Evolutionary conservation across 2,113 vertebrate species (phyloP), one percentile per base, ranked within the genome.

Genomic region (Pimephales promelas): DNA sequence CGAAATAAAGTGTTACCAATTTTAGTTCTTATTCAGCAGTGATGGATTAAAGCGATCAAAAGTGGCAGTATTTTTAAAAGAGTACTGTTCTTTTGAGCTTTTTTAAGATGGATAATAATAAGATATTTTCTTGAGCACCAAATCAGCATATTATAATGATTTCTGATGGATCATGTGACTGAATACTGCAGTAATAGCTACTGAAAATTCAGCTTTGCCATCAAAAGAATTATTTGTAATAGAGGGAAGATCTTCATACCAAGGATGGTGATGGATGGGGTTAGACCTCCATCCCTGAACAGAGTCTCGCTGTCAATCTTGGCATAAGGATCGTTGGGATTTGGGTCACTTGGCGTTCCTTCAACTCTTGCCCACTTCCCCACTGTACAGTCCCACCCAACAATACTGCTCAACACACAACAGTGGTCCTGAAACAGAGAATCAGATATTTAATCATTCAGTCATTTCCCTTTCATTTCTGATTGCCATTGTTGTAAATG

Each of bases 251-350:
- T 13, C 11, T 52, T 79, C 90, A 0, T 94, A 99, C 98, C 97
- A 4, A 99, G 93, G 82, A 99, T 99, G 31, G 98, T 99, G 87
- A 99, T 99, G 6, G 98, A 99, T 0, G 98, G 98, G 0, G 97
- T 98, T 66, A 99, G 96, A 79, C 96, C 96, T 78, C 98, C 98
- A 0, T 99, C 98, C 75, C 96, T 95, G 92, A 99, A 99, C 22
- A 99, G 95, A 0, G 96, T 99, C 93, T 99, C 97, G 0, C 97
- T 99, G 95, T 99, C 96, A 0, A 99, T 98, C 90, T 97, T 98
- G 73, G 98, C 97, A 28, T 95, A 96, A 4, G 98, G 98, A 79
- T 99, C 98, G 0, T 99, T 99, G 24, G 98, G 98, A 87, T 99
- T 99, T 20, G 98, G 98, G 91, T 99, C 98, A 26, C 96, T 99